A percentile compares a stretch with the other conserved stretches of the same genome.
Evolutionary conservation across 2,113 vertebrate species (phyloP).

Genomic region (Dunckerocampus dactyliophorus): DNA sequence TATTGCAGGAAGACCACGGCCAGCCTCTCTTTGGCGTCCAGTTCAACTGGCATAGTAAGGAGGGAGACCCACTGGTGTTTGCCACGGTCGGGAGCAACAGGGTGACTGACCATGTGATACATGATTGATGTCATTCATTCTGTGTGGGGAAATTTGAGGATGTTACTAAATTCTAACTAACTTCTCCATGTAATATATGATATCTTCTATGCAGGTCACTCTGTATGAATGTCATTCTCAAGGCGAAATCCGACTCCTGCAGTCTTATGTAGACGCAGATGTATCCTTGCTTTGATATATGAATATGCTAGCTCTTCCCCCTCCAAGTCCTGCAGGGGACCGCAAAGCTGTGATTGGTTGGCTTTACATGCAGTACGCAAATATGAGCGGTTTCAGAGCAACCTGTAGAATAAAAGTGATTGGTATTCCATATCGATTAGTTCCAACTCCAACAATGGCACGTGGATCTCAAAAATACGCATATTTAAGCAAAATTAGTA

Average conservation of each 20-base stretch:
- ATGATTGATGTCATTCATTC: too few relatives aligned
- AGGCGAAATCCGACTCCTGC: slow-evolving; percentile 90
- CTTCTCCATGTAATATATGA: background rate
- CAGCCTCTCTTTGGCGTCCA: slow-evolving; percentile 97
- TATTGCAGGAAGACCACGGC: slow-evolving; percentile 88
- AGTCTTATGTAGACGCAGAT: slow-evolving; percentile 96
- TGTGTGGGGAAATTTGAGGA: too few relatives aligned
- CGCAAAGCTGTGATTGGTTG: too few relatives aligned
- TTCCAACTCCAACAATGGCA: too few relatives aligned
- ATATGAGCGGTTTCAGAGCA: too few relatives aligned
- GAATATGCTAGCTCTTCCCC: too few relatives aligned
- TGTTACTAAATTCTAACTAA: too few relatives aligned
- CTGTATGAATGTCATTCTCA: slow-evolving; percentile 98
- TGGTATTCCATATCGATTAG: too few relatives aligned
- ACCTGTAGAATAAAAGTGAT: too few relatives aligned
- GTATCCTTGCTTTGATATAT: slow-evolving; percentile 80
- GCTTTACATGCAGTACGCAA: too few relatives aligned
- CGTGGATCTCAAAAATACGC: too few relatives aligned
- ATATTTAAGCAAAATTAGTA: too few relatives aligned
- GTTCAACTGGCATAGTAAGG: slow-evolving; percentile 99
- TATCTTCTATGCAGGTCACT: slow-evolving; percentile 79
- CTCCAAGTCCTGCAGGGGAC: background rate
- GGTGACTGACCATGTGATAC: slow-evolving; percentile 67
- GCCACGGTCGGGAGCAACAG: slow-evolving; percentile 97
- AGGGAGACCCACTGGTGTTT: slow-evolving; percentile 96